Conservation (phyloP, 2,113 vertebrate species). For the Xiphophorus couchianus region DNA sequence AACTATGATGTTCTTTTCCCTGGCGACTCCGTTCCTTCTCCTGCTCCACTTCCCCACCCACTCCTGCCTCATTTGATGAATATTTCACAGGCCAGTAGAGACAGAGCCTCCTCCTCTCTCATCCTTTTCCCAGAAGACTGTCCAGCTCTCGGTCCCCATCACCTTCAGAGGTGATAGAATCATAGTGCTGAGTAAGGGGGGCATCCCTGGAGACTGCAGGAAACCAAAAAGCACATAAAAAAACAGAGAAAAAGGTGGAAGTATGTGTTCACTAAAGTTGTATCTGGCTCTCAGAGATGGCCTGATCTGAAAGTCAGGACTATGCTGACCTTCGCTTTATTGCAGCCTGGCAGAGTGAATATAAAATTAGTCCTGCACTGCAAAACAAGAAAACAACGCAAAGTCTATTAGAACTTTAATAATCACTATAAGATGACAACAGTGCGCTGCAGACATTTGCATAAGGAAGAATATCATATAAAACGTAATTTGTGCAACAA, state of each 20-base stretch:
- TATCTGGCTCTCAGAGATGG: slow-evolving; percentile 15
- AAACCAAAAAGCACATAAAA: slow-evolving; percentile 34
- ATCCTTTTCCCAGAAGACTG: slow-evolving; percentile 59
- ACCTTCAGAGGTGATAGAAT: slow-evolving; percentile 60
- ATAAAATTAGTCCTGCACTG: slow-evolving; percentile 19
- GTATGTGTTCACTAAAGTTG: slow-evolving; percentile 40
- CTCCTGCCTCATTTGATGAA: slow-evolving; percentile 71
- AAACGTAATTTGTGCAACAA: not conserved
- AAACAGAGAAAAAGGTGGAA: slow-evolving; percentile 32
- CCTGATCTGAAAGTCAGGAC: slow-evolving; percentile 13
- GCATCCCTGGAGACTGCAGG: slow-evolving; percentile 31
- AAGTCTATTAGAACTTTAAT: not conserved
- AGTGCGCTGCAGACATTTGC: not conserved
- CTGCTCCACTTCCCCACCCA: slow-evolving; percentile 57
- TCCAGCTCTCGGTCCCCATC: slow-evolving; percentile 68
- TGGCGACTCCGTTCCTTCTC: slow-evolving; percentile 58
- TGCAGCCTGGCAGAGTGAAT: slow-evolving; percentile 10
- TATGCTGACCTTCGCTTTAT: slow-evolving; percentile 14
- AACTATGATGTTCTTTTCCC: slow-evolving; percentile 59
- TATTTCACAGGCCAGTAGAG: slow-evolving; percentile 79
- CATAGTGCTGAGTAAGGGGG: slow-evolving; percentile 13
- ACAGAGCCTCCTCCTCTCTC: slow-evolving; percentile 58
- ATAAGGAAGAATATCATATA: not conserved
- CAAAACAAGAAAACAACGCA: not conserved
- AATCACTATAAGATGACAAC: not conserved